Conservation (phyloP, 2,888 invertebrate species). For the Oeneis ivallda region DNA sequence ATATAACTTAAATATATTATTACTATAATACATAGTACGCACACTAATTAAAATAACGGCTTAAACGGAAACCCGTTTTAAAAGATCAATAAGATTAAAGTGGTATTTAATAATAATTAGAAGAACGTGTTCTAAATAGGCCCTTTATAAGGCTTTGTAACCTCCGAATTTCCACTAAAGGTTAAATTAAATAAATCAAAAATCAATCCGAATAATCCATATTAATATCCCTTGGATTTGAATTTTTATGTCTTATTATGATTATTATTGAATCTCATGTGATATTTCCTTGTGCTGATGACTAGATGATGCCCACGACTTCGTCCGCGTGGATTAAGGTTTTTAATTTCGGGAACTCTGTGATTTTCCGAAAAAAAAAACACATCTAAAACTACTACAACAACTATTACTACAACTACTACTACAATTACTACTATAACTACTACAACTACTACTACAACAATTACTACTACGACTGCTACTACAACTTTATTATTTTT, state of each 20-base stretch:
- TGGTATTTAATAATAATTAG: conserved; percentile 6
- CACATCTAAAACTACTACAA: too few species aligned
- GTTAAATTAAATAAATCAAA: not conserved
- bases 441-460: too few species aligned
- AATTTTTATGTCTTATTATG: conserved; percentile 7
- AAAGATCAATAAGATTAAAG: not conserved
- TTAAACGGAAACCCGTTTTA: not conserved
- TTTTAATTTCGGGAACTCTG: too few species aligned
- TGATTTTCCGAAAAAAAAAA: too few species aligned
- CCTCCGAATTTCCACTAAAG: not conserved
- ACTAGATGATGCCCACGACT: too few species aligned
- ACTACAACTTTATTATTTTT: too few species aligned
- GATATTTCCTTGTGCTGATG: not conserved
- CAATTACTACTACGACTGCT: too few species aligned
- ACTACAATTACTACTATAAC: too few species aligned
- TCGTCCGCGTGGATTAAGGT: too few species aligned
- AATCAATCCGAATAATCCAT: conserved; percentile 13
- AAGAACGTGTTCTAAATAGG: conserved; percentile 1
- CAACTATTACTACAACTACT: too few species aligned
- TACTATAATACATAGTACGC: not conserved
- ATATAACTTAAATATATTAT: not conserved
- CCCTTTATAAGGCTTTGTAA: not conserved
- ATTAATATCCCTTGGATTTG: conserved; percentile 14
- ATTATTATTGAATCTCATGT: not conserved
- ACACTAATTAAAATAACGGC: not conserved